Evolutionary conservation across 2,888 invertebrate species (phyloP), one percentile per base, ranked within the genome.

Genomic region (Drosophila kuntzei): DNA sequence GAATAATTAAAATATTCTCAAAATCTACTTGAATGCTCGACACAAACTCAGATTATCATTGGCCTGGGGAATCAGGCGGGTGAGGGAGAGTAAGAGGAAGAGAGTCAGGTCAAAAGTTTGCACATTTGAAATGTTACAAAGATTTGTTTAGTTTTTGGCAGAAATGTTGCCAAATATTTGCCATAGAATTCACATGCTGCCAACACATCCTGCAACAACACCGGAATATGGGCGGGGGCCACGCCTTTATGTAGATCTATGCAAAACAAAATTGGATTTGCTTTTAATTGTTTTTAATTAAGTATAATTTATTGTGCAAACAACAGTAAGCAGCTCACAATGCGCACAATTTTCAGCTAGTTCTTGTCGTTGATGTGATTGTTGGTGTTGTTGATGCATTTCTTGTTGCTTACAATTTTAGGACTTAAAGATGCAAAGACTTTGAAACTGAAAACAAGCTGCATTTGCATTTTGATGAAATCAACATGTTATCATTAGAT

Each of bases 211-310:
- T 39, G 51, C 25, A 27, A 27, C 16, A n/a, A 51, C 6, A 55
- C 34, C 29, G 50, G 41, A 44, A 51, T 22, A 46, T 55, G 63
- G 46, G 57, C 51, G 54, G 4, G 25, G 58, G 55, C 44, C 43
- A 62, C 34, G 55, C 49, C 41, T 58, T 44, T 55, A 47, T 59
- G 51, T 60, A 47, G 61, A 61, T 44, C 11, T 63, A 74, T 69
- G 81, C 62, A 76, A 71, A 79, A 60, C 54, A 59, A 63, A 75
- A 78, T 76, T 68, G 81, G 74, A 90, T 90, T 90, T 84, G 82
- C 86, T 90, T 89, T 85, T 87, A 90, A 89, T 89, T 90, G 89
- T 90, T 90, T 89, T 90, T 90, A 89, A 89, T 89, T 89, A 90
- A 82, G 82, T 76, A 75, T 74, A 86, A 90, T 89, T 90, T 89